phyloP scores from a whole-genome alignment of 2,888 invertebrate genomes.

The Isoperla grammatica region DNA sequence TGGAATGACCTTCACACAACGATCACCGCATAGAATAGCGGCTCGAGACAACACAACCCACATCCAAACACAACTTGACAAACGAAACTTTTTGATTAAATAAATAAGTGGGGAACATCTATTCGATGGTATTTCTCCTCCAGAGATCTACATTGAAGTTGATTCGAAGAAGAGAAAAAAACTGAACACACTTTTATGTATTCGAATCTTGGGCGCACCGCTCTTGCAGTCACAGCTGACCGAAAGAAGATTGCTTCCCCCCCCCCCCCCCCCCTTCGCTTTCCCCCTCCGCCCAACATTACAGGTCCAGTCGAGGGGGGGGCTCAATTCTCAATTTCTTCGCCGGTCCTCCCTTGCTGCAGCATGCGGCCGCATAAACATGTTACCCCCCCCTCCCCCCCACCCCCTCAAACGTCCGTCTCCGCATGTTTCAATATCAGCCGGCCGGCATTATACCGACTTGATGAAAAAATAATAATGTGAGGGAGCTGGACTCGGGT shows the following conservation, averaged over 20 bases:
- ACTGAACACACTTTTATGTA: slow-evolving; percentile 15
- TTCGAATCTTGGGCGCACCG: slow-evolving; percentile 18
- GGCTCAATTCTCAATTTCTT: slow-evolving; percentile 31
- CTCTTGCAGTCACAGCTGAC: slow-evolving; percentile 17
- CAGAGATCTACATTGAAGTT: slow-evolving; percentile 9
- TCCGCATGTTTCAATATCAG: slow-evolving; percentile 19
- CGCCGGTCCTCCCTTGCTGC: slow-evolving; percentile 12
- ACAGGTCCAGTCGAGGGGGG: no score
- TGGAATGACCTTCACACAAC: no score
- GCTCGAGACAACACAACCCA: no score
- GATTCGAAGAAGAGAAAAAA: slow-evolving; percentile 6
- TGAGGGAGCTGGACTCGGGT: background rate
- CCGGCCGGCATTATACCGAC: slow-evolving; percentile 15
- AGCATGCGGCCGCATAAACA: slow-evolving; percentile 18
- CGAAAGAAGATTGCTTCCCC: slow-evolving; percentile 19
- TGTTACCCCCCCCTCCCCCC: background rate
- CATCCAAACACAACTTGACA: no score
- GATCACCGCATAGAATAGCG: no score
- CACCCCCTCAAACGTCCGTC: background rate
- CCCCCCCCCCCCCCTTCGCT: slow-evolving; percentile 1
- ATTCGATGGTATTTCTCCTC: background rate
- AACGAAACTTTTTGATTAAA: no score
- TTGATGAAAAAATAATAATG: slow-evolving; percentile 20
- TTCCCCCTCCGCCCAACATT: slow-evolving; percentile 6
- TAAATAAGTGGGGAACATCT: no score